A percentile compares a stretch with the other conserved stretches of the same genome.
These are phyloP conservation scores for Pteronura brasiliensis DNA, from an alignment of 2,113 vertebrate species.

Conservation along the genomic window DNA sequence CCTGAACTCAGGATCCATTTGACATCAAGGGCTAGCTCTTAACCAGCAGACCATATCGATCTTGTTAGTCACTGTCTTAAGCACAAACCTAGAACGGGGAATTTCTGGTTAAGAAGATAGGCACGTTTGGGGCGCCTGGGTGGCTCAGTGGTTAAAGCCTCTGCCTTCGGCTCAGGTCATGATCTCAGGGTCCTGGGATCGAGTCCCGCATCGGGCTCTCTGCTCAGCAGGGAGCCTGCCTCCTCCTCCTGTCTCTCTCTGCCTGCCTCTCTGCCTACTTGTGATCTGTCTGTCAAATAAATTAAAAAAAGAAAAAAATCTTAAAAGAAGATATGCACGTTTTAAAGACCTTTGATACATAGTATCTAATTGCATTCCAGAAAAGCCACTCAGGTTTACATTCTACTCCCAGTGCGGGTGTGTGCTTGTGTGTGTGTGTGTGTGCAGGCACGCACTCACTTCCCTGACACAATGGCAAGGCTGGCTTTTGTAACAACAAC, in stretches of 20 bases:
- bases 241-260: no score
- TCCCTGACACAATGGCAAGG: not conserved
- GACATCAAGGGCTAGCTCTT: not conserved
- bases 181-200: no score
- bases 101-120: not conserved
- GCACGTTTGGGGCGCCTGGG: no score
- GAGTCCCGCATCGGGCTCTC: no score
- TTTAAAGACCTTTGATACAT: not conserved
- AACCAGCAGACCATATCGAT: not conserved
- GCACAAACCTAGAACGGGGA: not conserved
- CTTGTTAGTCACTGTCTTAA: not conserved
- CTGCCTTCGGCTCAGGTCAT: no score
- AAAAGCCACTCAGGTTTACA: not conserved
- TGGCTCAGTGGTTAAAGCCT: no score
- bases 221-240: no score
- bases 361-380: not conserved
- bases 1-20: not conserved
- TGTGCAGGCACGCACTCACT: not conserved
- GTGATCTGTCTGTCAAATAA: no score
- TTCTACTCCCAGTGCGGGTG: not conserved
- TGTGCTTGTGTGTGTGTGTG: not conserved
- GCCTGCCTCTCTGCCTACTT: no score
- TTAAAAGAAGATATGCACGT: not conserved
- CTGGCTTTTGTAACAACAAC: not conserved
- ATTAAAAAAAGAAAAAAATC: no score